These are phyloP conservation scores for Hybos culiciformis DNA, from an alignment of 2,888 invertebrate species.

Conservation along the genomic window DNA sequence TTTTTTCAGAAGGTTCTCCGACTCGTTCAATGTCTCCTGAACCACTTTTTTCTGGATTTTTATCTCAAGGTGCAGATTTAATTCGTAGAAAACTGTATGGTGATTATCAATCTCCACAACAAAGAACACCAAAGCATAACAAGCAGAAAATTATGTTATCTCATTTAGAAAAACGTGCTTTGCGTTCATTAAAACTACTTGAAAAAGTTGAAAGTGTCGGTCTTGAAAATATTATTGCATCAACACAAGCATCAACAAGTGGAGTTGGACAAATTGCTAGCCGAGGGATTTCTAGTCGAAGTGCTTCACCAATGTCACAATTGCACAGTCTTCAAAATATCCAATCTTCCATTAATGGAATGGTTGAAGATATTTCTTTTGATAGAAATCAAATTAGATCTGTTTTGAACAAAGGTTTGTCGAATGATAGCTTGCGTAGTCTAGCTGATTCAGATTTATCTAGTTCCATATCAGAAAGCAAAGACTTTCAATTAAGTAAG, in stretches of 20 bases:
- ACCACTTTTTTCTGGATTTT: conserved; percentile 40
- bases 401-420: conserved; percentile 26
- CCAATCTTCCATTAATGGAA: conserved; percentile 32
- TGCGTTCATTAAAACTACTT: conserved; percentile 43
- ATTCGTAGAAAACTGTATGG: conserved; percentile 47
- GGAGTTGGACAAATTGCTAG: conserved; percentile 47
- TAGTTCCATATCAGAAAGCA: background rate
- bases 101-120: conserved; percentile 31
- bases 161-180: conserved; percentile 32
- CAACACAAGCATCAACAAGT: conserved; percentile 44
- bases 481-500: conserved; percentile 14
- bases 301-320: conserved; percentile 68
- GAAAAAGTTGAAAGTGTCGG: conserved; percentile 56
- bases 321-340: conserved; percentile 55
- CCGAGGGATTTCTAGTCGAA: conserved; percentile 42
- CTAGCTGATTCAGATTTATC: background rate
- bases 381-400: conserved; percentile 36
- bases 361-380: conserved; percentile 34
- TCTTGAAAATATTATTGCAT: conserved; percentile 50
- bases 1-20: conserved; percentile 39
- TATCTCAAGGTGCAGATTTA: conserved; percentile 52
- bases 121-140: conserved; percentile 21
- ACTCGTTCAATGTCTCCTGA: conserved; percentile 37
- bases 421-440: conserved; percentile 16
- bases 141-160: conserved; percentile 31